Evolutionary conservation across 2,113 vertebrate species (phyloP).

Genomic region (Cryptoleucopteryx plumbea): DNA sequence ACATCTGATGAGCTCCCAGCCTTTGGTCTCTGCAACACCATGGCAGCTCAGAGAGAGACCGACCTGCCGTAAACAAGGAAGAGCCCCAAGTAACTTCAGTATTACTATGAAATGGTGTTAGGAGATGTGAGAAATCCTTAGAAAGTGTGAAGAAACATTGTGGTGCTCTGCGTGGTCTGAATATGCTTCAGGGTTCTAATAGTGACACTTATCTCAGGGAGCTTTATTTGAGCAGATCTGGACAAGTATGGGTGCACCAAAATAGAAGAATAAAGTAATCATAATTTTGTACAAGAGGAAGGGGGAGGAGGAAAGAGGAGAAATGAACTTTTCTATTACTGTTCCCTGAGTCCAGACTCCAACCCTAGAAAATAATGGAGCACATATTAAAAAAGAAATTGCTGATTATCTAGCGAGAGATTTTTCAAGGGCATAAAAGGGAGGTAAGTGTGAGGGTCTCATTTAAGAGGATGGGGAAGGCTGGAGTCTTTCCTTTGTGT

Average conservation of each 20-base stretch:
- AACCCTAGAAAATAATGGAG: background rate
- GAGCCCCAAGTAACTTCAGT: background rate
- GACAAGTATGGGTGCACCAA: background rate
- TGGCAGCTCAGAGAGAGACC: background rate
- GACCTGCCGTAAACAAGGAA: background rate
- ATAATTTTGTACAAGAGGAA: background rate
- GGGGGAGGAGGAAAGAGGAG: background rate
- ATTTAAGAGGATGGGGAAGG: background rate
- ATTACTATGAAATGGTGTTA: background rate
- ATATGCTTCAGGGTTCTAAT: background rate
- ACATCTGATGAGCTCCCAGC: background rate
- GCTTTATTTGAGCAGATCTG: background rate
- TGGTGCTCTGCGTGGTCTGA: background rate
- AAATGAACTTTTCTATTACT: background rate
- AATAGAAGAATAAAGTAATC: background rate
- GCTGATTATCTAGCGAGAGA: background rate
- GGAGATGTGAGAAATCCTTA: background rate
- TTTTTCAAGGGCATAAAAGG: slow-evolving; percentile 8
- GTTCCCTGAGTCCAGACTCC: background rate
- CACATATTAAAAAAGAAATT: background rate
- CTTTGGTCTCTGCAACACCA: background rate
- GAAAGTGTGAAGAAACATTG: background rate
- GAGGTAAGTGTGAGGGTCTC: background rate
- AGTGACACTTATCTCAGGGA: background rate
- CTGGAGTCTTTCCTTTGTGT: background rate